phyloP scores from a whole-genome alignment of 2,797 vertebrate genomes.

The Hirundo rustica region DNA sequence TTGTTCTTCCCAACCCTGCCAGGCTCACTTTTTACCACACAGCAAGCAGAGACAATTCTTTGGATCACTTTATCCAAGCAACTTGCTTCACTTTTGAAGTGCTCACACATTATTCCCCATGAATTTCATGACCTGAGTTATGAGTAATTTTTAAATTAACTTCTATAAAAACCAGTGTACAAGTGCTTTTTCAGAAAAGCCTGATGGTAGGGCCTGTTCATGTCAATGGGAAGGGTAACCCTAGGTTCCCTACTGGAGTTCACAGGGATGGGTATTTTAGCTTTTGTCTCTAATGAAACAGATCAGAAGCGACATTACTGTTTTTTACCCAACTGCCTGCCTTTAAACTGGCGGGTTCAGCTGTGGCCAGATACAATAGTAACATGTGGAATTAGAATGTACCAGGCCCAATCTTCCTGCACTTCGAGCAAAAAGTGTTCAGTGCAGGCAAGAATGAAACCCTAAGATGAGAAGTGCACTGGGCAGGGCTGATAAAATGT shows the following conservation, averaged over 20 bases:
- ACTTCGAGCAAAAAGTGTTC: background rate
- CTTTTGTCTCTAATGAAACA: background rate
- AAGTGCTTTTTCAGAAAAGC: background rate
- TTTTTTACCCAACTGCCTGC: background rate
- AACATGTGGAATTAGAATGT: background rate
- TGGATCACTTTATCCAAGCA: background rate
- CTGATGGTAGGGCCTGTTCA: accelerated
- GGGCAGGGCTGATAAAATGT: background rate
- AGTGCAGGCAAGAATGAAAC: background rate
- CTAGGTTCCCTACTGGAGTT: background rate
- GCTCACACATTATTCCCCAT: background rate
- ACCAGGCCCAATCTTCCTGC: background rate
- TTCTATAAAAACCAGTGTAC: background rate
- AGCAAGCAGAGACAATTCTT: background rate
- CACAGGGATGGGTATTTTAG: background rate
- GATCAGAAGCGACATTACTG: background rate
- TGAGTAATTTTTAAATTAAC: background rate
- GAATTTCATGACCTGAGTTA: background rate
- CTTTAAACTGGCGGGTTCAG: background rate
- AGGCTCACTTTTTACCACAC: background rate
- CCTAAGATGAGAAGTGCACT: background rate
- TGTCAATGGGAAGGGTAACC: background rate
- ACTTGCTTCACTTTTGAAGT: background rate
- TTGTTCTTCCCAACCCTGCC: background rate
- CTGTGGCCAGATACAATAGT: background rate